Percentiles rank a stretch among this genome's conserved stretches.
phyloP scores from a whole-genome alignment of 2,888 invertebrate genomes.

The Cylindroiulus punctatus region DNA sequence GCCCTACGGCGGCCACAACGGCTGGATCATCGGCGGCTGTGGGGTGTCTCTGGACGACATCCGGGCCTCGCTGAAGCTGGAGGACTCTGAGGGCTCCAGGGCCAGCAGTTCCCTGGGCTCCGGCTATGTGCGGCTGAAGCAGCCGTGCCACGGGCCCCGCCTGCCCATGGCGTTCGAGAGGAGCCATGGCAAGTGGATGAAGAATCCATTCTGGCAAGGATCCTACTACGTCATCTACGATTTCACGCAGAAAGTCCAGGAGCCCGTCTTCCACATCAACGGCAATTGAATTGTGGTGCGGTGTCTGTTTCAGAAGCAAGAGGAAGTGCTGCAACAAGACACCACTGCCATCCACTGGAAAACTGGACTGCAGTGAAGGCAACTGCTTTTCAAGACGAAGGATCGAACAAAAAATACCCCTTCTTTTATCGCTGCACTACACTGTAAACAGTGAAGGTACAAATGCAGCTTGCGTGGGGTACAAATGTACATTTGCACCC shows the following conservation, averaged over 20 bases:
- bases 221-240: constrained; percentile 59
- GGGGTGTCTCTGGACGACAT: constrained; percentile 50
- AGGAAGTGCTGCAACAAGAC: background rate
- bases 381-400: too few species aligned
- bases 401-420: too few species aligned
- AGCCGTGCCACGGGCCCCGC: background rate
- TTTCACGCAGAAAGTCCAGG: constrained; percentile 56
- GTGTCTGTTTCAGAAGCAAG: background rate
- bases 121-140: constrained; percentile 36
- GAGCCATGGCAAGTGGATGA: constrained; percentile 57
- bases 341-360: background rate
- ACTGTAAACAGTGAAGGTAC: too few species aligned
- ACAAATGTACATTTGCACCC: too few species aligned
- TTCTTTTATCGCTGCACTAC: too few species aligned
- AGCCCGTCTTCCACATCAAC: background rate
- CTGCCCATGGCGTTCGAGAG: background rate
- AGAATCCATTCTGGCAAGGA: constrained; percentile 58
- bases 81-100: constrained; percentile 47
- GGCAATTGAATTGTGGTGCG: background rate
- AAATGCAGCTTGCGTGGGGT: too few species aligned
- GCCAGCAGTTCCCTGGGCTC: constrained; percentile 34
- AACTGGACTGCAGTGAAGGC: background rate
- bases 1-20: constrained; percentile 23
- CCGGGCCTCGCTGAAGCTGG: constrained; percentile 18
- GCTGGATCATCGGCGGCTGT: constrained; percentile 36